Percentiles rank a stretch among this genome's conserved stretches.
phyloP scores from a whole-genome alignment of 2,888 invertebrate genomes.

The Conops quadrifasciatus region DNA sequence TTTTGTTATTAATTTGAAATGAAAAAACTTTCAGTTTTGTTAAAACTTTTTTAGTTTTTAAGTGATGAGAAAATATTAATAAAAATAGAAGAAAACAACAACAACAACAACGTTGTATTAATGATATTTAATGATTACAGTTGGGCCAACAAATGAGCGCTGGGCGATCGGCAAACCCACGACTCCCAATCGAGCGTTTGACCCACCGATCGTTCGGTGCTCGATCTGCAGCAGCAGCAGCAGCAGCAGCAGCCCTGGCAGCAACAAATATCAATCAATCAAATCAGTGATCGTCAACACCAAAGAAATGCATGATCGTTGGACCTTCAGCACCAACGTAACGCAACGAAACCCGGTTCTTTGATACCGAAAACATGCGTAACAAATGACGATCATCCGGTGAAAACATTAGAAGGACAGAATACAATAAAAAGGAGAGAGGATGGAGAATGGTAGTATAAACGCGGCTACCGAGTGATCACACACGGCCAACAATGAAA shows the following conservation, averaged over 20 bases:
- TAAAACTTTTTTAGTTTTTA: too few relatives aligned
- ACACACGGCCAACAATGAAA: constrained; percentile 30
- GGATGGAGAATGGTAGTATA: neutral
- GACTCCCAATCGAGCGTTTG: too few relatives aligned
- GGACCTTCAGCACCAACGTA: constrained; percentile 1
- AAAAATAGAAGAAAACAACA: too few relatives aligned
- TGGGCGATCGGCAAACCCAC: too few relatives aligned
- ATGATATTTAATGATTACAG: too few relatives aligned
- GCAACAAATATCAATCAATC: constrained; percentile 28
- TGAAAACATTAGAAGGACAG: constrained; percentile 37
- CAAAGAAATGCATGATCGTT: constrained; percentile 6
- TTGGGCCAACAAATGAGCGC: too few relatives aligned
- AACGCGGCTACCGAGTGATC: constrained; percentile 2
- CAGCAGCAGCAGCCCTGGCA: neutral
- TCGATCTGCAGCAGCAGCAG: too few relatives aligned
- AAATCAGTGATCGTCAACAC: constrained; percentile 25
- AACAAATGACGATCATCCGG: constrained; percentile 49
- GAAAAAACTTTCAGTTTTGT: too few relatives aligned
- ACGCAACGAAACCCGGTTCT: constrained; percentile 37
- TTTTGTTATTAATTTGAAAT: too few relatives aligned
- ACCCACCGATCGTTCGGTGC: too few relatives aligned
- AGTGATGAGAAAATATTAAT: too few relatives aligned
- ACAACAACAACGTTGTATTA: too few relatives aligned
- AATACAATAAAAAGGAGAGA: neutral
- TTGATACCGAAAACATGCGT: constrained; percentile 51